Conservation (phyloP, 2,797 vertebrate genomes). For the Psittacula echo region DNA sequence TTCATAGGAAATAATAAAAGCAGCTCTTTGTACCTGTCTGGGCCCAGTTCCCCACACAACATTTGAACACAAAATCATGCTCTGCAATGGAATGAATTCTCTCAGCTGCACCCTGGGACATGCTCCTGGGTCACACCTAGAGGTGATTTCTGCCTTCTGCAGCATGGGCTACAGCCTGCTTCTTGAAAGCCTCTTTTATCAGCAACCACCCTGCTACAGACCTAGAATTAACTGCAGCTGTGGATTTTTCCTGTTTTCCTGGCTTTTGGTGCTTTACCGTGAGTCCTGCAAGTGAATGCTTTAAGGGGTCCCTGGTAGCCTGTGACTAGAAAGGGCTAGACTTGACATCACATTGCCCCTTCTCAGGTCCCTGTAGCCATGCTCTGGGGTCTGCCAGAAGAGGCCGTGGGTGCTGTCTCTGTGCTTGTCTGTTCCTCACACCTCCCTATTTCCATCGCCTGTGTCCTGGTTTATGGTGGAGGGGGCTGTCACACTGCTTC, state of each 20-base stretch:
- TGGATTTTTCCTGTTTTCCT: background rate
- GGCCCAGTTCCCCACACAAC: background rate
- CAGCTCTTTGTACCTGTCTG: background rate
- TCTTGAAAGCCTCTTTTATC: background rate
- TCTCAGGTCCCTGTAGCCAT: background rate
- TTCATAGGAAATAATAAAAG: background rate
- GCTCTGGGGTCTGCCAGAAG: background rate
- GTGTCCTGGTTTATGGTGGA: slow-evolving; percentile 41
- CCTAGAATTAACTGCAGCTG: background rate
- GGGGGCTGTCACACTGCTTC: background rate
- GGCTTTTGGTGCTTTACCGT: background rate
- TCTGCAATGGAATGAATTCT: background rate
- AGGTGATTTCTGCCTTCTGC: background rate
- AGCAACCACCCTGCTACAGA: background rate
- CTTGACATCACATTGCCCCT: background rate
- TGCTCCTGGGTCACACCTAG: background rate
- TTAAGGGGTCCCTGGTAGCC: background rate
- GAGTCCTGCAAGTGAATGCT: background rate
- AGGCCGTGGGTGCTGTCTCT: background rate
- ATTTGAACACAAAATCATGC: background rate
- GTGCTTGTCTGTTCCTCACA: fast-evolving
- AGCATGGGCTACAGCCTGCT: background rate
- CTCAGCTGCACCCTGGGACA: background rate
- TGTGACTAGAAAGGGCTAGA: background rate
- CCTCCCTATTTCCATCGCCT: background rate